These are phyloP conservation scores for Dendroctonus valens DNA, from an alignment of 1,140 invertebrate genomes.

Conservation along the genomic window DNA sequence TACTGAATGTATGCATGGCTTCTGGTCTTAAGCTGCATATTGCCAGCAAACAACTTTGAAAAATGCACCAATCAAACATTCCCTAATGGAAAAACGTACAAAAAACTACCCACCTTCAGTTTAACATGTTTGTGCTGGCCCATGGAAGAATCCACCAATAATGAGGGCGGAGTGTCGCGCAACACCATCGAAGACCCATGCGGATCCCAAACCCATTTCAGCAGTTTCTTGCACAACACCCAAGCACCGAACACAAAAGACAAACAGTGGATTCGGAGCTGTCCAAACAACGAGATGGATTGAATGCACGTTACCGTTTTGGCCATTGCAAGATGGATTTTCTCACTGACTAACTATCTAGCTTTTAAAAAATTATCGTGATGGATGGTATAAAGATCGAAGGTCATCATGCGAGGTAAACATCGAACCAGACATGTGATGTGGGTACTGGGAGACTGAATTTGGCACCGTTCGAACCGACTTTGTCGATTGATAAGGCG, in stretches of 20 bases:
- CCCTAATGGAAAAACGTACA: constrained; percentile 3
- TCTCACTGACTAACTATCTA: constrained; percentile 8
- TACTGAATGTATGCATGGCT: background rate
- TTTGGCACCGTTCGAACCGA: constrained; percentile 16
- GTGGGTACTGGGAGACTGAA: constrained; percentile 10
- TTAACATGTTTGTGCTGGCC: constrained; percentile 66
- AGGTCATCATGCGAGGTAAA: constrained; percentile 16
- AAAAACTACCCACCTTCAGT: constrained; percentile 57
- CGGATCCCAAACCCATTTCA: constrained; percentile 57
- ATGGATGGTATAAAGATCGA: constrained; percentile 14
- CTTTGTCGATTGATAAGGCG: constrained; percentile 9
- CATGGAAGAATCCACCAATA: constrained; percentile 58
- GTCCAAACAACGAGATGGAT: constrained; percentile 52
- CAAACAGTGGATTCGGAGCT: constrained; percentile 53
- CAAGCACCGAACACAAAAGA: constrained; percentile 56
- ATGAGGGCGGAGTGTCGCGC: constrained; percentile 61
- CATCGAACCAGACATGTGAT: constrained; percentile 10
- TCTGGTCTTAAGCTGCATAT: background rate
- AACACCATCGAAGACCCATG: constrained; percentile 51
- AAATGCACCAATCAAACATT: background rate
- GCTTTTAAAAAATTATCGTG: constrained; percentile 16
- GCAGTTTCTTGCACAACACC: constrained; percentile 53
- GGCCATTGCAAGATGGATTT: constrained; percentile 12
- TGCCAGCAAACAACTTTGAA: background rate
- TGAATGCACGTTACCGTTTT: constrained; percentile 48